Base-by-base conservation (phyloP, 2,113 vertebrate species). In the Steatornis caripensis region DNA sequence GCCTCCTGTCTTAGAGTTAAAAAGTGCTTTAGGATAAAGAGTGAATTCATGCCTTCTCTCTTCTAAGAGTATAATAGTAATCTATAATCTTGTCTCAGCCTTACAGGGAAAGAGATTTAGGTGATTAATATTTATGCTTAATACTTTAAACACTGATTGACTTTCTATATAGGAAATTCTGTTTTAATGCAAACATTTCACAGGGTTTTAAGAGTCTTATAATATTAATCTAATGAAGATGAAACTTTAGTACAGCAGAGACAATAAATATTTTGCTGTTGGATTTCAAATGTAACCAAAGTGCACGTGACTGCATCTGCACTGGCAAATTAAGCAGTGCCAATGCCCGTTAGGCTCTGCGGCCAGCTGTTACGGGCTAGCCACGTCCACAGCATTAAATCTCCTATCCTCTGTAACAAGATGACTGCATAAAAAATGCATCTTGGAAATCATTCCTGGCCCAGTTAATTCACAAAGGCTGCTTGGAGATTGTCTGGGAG, bases 281-380 rank as follows among this genome's bases (percentile, higher is more conserved):
- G 60, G 46, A 51, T 87, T 81, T 89, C 27, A 62, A 2, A n/a
- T n/a, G 12, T 64, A 81, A 43, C 60, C 48, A 51, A 12, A 12
- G 24, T 29, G 34, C 5, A 14, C 0, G 0, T 49, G 21, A 4
- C 39, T 79, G 17, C 39, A 45, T n/a, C 51, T 49, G 5, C 18
- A 4, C 6, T 41, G 26, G 45, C 19, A 58, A 66, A 72, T 78
- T 14, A 26, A 70, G 16, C 65, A 46, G 23, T 62, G 26, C 37
- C 51, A 7, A 2, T 60, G 49, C 41, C 62, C 51, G 10, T 27
- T 48, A 2, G 1, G 37, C 37, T 90, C 62, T 72, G 27, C 0
- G 0, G 13, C 62, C 62, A 69, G 71, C 30, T 78, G n/a, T 36
- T 61, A 15, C 0, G 0, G 32, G 66, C 57, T 15, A 21, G 13